These are phyloP conservation scores for Spodoptera frugiperda DNA, from an alignment of 1,140 invertebrate genomes.

Conservation along the genomic window DNA sequence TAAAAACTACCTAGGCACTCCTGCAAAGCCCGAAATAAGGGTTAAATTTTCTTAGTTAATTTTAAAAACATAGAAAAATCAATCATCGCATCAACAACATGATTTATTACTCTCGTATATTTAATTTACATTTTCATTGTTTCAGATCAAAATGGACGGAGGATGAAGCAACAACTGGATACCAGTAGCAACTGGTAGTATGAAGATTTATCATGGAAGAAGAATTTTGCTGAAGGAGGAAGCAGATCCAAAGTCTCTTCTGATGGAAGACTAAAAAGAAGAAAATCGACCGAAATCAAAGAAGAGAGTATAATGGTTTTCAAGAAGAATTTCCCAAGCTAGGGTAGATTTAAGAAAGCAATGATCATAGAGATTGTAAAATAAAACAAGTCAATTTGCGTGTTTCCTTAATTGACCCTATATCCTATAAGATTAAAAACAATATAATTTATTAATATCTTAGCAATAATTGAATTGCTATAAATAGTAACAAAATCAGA, in stretches of 20 bases:
- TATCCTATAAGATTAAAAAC: neutral
- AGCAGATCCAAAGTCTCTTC: too few relatives aligned
- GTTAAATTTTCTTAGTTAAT: too few relatives aligned
- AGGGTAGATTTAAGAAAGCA: slow-evolving; percentile 8
- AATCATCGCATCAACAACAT: too few relatives aligned
- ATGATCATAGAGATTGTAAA: slow-evolving; percentile 36
- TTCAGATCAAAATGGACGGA: slow-evolving; percentile 27
- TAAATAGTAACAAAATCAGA: neutral
- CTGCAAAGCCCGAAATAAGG: too few relatives aligned
- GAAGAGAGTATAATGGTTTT: neutral
- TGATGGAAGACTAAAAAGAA: neutral
- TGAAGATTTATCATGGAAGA: neutral
- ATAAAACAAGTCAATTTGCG: slow-evolving; percentile 54
- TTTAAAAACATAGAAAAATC: too few relatives aligned
- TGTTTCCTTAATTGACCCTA: slow-evolving; percentile 55
- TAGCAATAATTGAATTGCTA: neutral
- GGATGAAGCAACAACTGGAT: slow-evolving; percentile 4
- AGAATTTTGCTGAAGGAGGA: neutral
- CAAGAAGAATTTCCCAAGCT: neutral
- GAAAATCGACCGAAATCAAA: neutral
- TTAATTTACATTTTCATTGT: slow-evolving; percentile 2
- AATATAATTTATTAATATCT: neutral
- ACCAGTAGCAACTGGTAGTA: neutral
- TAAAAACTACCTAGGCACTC: too few relatives aligned
- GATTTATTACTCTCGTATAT: neutral